A percentile compares a stretch with the other conserved stretches of the same genome.
phyloP scores from a whole-genome alignment of 2,888 invertebrate genomes.

The Xylota sylvarum region DNA sequence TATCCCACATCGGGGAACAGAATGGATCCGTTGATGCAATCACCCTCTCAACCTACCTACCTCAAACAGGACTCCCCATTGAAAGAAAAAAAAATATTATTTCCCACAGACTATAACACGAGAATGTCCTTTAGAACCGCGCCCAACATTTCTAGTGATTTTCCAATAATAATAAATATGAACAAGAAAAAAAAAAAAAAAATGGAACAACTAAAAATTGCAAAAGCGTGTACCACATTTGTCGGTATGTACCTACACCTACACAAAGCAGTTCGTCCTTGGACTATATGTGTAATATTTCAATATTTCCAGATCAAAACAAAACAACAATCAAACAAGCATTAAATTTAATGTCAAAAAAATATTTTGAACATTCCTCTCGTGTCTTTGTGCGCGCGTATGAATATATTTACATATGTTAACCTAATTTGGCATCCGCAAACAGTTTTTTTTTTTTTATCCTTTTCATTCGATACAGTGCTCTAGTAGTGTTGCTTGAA shows the following conservation, averaged over 20 bases:
- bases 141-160: no score
- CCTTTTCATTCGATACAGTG: conserved; percentile 21
- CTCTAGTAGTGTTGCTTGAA: neutral
- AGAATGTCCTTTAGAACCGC: no score
- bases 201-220: neutral
- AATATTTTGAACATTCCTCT: conserved; percentile 25
- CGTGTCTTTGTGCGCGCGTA: conserved; percentile 17
- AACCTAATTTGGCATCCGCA: conserved; percentile 49
- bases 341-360: conserved; percentile 43
- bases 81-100: no score
- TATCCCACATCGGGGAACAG: no score
- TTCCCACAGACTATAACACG: no score
- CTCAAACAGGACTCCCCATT: no score
- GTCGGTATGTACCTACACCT: no score
- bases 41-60: no score
- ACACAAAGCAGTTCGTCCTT: neutral
- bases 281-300: neutral
- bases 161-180: no score
- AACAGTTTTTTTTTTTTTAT: conserved; percentile 37
- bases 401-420: conserved; percentile 65
- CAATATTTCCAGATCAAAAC: conserved; percentile 36
- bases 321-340: conserved; percentile 47
- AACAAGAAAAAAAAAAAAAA: no score
- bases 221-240: neutral
- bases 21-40: no score